phyloP scores from a whole-genome alignment of 2,888 invertebrate genomes.

The Macrophya annulata region DNA sequence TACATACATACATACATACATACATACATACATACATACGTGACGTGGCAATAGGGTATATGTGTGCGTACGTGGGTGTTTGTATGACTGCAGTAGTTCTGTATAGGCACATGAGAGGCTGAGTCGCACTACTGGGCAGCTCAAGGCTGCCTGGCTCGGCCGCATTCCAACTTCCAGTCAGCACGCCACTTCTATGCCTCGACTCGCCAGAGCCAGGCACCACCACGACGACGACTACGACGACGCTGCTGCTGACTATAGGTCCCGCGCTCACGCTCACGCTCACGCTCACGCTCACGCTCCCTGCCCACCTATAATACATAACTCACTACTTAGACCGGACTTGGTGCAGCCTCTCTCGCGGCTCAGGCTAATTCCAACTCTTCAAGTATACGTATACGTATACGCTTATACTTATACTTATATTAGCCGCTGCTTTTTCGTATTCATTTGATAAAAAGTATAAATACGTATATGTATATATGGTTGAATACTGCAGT shows the following conservation, averaged over 20 bases:
- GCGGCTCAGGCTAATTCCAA: conserved; percentile 40
- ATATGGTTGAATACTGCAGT: too few relatives aligned
- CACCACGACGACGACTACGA: neutral
- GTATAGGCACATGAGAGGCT: conserved; percentile 65
- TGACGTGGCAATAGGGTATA: neutral
- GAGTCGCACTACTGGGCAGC: conserved; percentile 73
- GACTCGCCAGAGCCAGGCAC: conserved; percentile 37
- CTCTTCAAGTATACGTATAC: neutral
- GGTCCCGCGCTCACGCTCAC: neutral
- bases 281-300: neutral
- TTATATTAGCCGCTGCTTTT: neutral
- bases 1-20: neutral
- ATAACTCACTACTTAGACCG: conserved; percentile 35
- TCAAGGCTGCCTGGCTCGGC: conserved; percentile 74
- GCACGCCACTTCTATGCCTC: conserved; percentile 59
- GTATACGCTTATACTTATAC: neutral
- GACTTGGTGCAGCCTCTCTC: conserved; percentile 23
- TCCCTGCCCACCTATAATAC: conserved; percentile 37
- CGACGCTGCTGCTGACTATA: neutral
- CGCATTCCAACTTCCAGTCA: conserved; percentile 71
- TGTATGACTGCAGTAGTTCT: neutral
- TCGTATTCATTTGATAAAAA: neutral
- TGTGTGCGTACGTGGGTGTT: neutral
- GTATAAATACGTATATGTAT: neutral
- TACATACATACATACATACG: neutral